phyloP scores from a whole-genome alignment of 2,888 invertebrate species.

The Folsomia manolachei region DNA sequence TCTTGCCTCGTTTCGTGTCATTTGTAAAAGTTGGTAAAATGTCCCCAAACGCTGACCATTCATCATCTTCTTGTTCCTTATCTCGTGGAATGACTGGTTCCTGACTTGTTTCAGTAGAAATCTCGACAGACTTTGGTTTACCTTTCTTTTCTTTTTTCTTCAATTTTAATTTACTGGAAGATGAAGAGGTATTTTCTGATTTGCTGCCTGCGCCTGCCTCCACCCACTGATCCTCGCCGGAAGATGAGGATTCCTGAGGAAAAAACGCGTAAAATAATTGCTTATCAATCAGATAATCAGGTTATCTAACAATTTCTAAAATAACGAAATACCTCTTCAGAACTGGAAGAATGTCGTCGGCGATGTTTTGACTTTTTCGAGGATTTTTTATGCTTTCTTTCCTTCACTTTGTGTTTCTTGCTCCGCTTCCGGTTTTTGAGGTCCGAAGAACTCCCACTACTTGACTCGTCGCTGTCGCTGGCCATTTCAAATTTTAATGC shows the following conservation, averaged over 20 bases:
- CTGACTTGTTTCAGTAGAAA: not conserved
- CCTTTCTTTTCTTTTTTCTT: conserved; percentile 8
- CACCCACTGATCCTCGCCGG: not conserved
- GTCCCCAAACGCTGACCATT: conserved; percentile 36
- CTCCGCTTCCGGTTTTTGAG: too few relatives aligned
- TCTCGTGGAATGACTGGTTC: not conserved
- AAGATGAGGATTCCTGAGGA: not conserved
- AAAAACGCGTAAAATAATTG: too few relatives aligned
- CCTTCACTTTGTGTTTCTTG: conserved; percentile 31
- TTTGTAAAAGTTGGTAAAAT: conserved; percentile 43
- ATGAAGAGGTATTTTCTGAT: not conserved
- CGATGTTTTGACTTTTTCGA: conserved; percentile 23
- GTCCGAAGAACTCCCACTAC: too few relatives aligned
- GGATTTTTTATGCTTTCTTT: conserved; percentile 26
- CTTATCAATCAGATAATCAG: too few relatives aligned
- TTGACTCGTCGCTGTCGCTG: too few relatives aligned
- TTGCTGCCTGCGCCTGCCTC: not conserved
- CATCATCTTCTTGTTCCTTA: conserved; percentile 19
- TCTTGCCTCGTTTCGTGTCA: conserved; percentile 33
- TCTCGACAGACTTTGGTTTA: not conserved
- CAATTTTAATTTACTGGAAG: not conserved
- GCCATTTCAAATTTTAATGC: too few relatives aligned
- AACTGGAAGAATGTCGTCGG: not conserved
- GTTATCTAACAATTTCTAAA: too few relatives aligned
- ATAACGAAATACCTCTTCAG: not conserved